Conservation (phyloP, 2,113 vertebrate species). For the Sialia sialis region DNA sequence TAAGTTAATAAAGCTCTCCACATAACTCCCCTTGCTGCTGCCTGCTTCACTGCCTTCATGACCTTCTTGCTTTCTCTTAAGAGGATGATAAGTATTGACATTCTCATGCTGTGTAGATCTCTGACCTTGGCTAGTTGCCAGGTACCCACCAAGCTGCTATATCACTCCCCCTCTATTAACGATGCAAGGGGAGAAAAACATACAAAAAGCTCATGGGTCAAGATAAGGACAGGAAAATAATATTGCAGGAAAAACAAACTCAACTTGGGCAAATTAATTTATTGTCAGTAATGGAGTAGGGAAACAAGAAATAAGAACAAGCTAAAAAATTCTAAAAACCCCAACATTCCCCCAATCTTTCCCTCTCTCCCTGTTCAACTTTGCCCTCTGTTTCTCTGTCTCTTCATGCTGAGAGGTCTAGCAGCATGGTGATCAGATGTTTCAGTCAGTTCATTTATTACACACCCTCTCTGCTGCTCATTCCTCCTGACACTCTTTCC, state of each 20-base stretch:
- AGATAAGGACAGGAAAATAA: not conserved
- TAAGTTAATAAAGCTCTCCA: not conserved
- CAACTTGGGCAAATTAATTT: not conserved
- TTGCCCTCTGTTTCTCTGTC: not conserved
- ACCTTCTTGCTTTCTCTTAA: not conserved
- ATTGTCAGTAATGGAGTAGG: not conserved
- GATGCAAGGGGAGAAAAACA: not conserved
- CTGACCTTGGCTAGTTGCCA: not conserved
- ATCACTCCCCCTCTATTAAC: not conserved
- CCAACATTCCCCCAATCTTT: fast-evolving
- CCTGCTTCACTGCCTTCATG: not conserved
- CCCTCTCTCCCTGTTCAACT: not conserved
- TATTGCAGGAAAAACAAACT: not conserved
- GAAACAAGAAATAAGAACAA: not conserved
- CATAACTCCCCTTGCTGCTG: not conserved
- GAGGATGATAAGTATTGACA: not conserved
- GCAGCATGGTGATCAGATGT: not conserved
- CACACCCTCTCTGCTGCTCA: fast-evolving
- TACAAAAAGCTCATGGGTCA: not conserved
- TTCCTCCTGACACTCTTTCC: not conserved
- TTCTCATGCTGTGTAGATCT: not conserved
- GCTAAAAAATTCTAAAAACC: fast-evolving
- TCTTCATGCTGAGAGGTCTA: fast-evolving
- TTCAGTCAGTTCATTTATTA: not conserved
- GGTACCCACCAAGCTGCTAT: fast-evolving